Evolutionary conservation across 2,888 invertebrate species (phyloP).

Genomic region (Psylliodes chrysocephalus): DNA sequence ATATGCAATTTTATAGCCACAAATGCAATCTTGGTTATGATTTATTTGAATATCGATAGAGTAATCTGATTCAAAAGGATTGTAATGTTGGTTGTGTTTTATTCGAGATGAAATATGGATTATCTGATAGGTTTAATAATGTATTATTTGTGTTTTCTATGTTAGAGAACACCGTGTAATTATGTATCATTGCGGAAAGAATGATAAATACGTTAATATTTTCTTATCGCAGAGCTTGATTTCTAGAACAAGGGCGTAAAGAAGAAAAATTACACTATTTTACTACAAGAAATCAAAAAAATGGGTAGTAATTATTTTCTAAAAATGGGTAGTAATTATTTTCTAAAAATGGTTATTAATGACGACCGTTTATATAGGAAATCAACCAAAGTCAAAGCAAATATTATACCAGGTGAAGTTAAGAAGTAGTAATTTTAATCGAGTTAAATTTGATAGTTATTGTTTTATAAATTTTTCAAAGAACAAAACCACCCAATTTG

Average conservation of each 20-base stretch:
- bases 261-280: too few species aligned
- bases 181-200: constrained; percentile 13
- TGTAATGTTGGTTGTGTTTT: constrained; percentile 25
- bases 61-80: constrained; percentile 38
- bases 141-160: constrained; percentile 28
- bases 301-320: too few species aligned
- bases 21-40: constrained; percentile 37
- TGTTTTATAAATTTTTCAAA: too few species aligned
- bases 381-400: too few species aligned
- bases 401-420: too few species aligned
- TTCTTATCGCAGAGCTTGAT: background rate
- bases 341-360: too few species aligned
- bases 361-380: too few species aligned
- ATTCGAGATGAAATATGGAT: constrained; percentile 29
- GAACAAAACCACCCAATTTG: too few species aligned
- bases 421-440: too few species aligned
- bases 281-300: too few species aligned
- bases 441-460: too few species aligned
- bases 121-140: constrained; percentile 36
- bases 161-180: constrained; percentile 18
- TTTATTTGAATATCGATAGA: constrained; percentile 39
- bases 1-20: constrained; percentile 35
- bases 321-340: too few species aligned
- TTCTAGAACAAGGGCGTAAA: background rate
- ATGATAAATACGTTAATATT: constrained; percentile 13